These are phyloP conservation scores for Premnoplex brunnescens DNA, from an alignment of 2,797 vertebrate species.

Conservation along the genomic window DNA sequence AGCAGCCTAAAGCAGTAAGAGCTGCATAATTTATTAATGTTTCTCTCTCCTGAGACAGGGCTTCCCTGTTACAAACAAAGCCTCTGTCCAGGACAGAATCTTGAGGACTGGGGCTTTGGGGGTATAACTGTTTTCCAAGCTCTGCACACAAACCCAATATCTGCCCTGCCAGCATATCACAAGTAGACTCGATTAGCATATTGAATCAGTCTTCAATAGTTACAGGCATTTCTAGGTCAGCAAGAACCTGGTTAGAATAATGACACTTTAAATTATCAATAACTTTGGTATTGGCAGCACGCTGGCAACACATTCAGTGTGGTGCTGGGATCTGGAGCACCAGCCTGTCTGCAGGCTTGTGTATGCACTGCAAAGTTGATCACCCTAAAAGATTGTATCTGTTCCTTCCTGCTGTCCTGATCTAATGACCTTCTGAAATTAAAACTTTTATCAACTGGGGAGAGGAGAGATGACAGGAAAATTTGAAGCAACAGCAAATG, in stretches of 20 bases:
- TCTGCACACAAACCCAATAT: background rate
- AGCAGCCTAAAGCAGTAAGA: background rate
- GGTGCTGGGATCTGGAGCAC: background rate
- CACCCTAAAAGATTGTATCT: background rate
- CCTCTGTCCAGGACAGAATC: background rate
- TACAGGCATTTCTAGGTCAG: background rate
- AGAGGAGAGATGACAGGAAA: background rate
- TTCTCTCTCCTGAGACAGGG: background rate
- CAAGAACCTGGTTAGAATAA: background rate
- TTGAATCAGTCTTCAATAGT: background rate
- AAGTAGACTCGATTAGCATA: fast-evolving
- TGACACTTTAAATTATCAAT: background rate
- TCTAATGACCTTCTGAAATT: background rate
- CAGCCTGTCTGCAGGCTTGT: background rate
- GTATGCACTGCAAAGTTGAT: background rate
- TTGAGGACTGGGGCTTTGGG: background rate
- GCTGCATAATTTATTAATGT: background rate
- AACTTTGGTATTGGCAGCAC: background rate
- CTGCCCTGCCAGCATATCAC: background rate
- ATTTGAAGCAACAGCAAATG: slow-evolving; percentile 16
- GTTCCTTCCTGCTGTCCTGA: background rate
- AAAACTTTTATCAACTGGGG: background rate
- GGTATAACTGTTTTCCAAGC: background rate
- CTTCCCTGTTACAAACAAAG: background rate
- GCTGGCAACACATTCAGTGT: background rate